Evolutionary conservation across 2,797 vertebrate species (phyloP), one percentile per base, ranked within the genome.

Genomic region (Squalus acanthias): DNA sequence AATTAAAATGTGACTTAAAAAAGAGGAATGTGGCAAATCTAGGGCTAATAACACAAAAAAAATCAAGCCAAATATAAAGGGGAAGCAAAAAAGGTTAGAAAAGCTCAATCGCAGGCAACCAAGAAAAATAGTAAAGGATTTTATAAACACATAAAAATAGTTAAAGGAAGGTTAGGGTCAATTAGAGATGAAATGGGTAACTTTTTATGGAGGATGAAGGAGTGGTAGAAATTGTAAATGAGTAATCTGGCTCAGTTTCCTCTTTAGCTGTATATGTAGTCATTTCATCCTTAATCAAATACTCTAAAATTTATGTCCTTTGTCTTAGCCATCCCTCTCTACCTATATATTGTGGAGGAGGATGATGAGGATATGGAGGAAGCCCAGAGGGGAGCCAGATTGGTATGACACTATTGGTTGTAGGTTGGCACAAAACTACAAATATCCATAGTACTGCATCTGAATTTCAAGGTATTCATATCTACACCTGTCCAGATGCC

Each of bases 1-100:
- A 79, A 79, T 79, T 79, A 79, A 79, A 79, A 79, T 79, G 74
- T 79, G 74, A n/a, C 74, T 79, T 79, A n/a, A 33, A 79, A 39
- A 39, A n/a, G 74, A n/a, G 12, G 33, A 1, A 79, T 9, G 3
- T 0, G 9, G 74, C 33, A 79, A 79, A 39, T 79, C n/a, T 79
- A 79, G 12, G 33, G 33, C 12, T 33, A 79, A n/a, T 79, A 79
- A 79, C 3, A 79, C 33, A 79, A 39, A 10, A 79, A 79, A 70
- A 79, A 79, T 79, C 33, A 79, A 79, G n/a, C 74, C 74, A 15
- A n/a, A 33, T 79, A 15, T 3, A 79, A 9, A 79, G 3, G 74
- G 10, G 12, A 79, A n/a, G 33, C 69, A 70, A 70, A n/a, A 12
- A 79, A 8, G 9, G 9, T 63, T 63, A 63, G 60, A n/a, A 79